These are phyloP conservation scores for Serinus canaria DNA, from an alignment of 2,113 vertebrate species.

Conservation along the genomic window DNA sequence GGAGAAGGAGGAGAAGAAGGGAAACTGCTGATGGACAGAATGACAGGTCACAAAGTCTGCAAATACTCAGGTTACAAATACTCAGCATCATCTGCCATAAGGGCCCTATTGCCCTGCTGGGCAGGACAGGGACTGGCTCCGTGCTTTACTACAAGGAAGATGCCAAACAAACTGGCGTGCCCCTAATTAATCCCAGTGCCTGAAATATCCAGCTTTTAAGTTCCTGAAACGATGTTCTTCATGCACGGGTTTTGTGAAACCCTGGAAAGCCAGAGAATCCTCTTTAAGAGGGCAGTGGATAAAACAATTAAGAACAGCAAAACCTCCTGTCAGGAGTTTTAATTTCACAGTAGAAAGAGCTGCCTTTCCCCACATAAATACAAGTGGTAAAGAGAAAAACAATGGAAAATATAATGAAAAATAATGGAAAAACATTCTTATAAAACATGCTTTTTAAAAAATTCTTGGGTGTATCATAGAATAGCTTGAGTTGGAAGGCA, in stretches of 20 bases:
- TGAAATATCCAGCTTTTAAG: not conserved
- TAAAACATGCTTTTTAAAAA: not conserved
- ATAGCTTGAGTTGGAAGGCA: not conserved
- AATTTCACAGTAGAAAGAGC: not conserved
- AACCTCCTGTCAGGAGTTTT: not conserved
- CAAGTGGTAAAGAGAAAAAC: not conserved
- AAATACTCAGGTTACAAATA: not conserved
- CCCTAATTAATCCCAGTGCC: not conserved
- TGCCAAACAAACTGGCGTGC: not conserved
- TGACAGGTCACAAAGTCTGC: not conserved
- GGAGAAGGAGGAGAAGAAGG: not conserved
- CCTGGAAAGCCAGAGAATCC: not conserved
- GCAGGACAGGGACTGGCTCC: not conserved
- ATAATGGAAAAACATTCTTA: not conserved
- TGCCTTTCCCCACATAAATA: not conserved
- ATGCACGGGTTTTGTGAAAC: not conserved
- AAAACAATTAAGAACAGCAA: not conserved
- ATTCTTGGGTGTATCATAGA: not conserved
- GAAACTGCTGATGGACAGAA: not conserved
- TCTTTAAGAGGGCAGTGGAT: not conserved
- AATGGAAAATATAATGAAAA: not conserved
- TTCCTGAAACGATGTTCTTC: not conserved
- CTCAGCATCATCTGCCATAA: fast-evolving
- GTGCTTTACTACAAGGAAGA: not conserved
- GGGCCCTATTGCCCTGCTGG: not conserved